Evolutionary conservation across 2,888 invertebrate species (phyloP), one percentile per base, ranked within the genome.

Genomic region (Cremastinae sp.): DNA sequence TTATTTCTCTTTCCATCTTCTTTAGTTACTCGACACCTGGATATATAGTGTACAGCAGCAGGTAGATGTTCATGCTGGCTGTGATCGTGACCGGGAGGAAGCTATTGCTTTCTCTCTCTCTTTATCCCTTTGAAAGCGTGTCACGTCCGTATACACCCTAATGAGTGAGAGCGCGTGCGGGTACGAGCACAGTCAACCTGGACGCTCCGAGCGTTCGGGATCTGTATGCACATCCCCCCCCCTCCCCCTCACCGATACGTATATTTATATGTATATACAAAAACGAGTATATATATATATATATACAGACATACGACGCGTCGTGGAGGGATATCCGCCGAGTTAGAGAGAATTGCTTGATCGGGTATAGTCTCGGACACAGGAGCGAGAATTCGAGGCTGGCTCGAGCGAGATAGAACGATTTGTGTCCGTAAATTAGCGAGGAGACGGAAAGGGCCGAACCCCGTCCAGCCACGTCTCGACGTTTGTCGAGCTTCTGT

Each of bases 121-220:
- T 74, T 36, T 61, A 41, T 74, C 77, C 75, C 79, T 79, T 81
- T 75, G 78, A 79, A 78, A 77, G 75, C 77, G 69, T 58, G 56
- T 71, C 80, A 79, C 79, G 79, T 79, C 47, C 76, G 72, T 75
- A 79, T 77, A 78, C 77, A 79, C 53, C 72, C 79, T 81, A 81
- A 81, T 79, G 79, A 81, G 79, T 73, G 73, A 65, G 64, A 73
- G 69, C 64, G 53, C 69, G 70, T 69, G 59, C 61, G 51, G 65
- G 47, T 62, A 69, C 64, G 62, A 65, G 61, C 5, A 16, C 20
- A 16, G 61, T 28, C 28, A 28, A 28, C 28, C 28, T 5, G 65
- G 53, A 20, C 41, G 47, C 45, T 49, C 20, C 56, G 62, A 41
- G 49, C 62, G 58, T 18, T 71, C 61, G 64, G 58, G 68, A 59